Evolutionary conservation across 2,113 vertebrate genomes (phyloP).

Genomic region (Pelvicachromis taeniatus): DNA sequence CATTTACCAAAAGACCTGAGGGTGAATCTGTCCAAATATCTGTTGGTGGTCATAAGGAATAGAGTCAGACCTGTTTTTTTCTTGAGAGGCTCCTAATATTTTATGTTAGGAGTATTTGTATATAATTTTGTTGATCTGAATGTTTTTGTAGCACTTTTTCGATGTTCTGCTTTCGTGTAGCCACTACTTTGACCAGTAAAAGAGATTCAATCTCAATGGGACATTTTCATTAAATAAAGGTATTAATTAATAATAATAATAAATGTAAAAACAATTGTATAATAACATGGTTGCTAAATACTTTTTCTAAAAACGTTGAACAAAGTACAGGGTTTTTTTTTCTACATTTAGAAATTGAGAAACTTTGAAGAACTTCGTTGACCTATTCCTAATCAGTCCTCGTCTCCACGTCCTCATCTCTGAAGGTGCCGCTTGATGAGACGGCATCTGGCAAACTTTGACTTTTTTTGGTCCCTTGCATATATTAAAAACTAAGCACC

Average conservation of each 20-base stretch:
- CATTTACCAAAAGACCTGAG: not conserved
- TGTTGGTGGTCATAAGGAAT: not conserved
- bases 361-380: not conserved
- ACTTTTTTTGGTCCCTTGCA: not conserved
- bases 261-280: not conserved
- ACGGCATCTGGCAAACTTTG: not conserved
- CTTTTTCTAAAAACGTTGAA: not conserved
- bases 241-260: not conserved
- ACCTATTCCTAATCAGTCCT: not conserved
- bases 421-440: not conserved
- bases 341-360: not conserved
- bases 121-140: not conserved
- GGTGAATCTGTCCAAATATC: not conserved
- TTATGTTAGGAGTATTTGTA: not conserved
- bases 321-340: not conserved
- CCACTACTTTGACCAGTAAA: not conserved
- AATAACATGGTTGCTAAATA: not conserved
- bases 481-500: not conserved
- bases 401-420: not conserved
- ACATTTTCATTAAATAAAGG: not conserved
- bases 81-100: not conserved
- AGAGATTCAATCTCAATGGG: not conserved
- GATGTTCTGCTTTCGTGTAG: not conserved
- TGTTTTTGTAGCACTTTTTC: not conserved
- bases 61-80: not conserved